phyloP scores from a whole-genome alignment of 2,888 invertebrate genomes.

The Adineta ricciae region DNA sequence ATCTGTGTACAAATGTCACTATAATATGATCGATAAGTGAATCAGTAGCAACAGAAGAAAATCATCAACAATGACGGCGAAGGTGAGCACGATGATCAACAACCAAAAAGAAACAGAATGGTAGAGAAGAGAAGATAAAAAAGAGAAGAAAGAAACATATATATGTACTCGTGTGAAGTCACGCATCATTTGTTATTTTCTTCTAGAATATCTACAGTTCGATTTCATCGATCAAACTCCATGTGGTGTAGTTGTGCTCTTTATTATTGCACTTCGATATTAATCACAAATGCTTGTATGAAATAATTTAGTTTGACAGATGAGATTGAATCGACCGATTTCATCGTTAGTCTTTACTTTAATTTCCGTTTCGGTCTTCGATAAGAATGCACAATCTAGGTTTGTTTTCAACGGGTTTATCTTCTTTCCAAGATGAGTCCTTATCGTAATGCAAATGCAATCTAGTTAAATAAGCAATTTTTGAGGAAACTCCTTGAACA shows the following conservation, averaged over 20 bases:
- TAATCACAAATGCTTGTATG: background rate
- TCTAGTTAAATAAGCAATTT: background rate
- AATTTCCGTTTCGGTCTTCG: background rate
- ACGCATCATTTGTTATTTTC: background rate
- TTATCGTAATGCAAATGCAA: background rate
- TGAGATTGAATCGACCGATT: background rate
- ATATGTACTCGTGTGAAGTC: background rate
- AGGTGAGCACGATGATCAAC: too few relatives aligned
- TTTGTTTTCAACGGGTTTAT: background rate
- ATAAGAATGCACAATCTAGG: background rate
- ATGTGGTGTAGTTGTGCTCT: background rate
- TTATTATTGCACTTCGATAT: background rate
- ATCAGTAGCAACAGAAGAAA: background rate
- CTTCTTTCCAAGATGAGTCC: background rate
- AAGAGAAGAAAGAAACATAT: background rate
- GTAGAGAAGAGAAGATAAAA: background rate
- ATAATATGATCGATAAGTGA: background rate
- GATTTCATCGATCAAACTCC: too few relatives aligned
- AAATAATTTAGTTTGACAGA: background rate
- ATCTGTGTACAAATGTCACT: background rate
- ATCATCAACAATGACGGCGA: background rate
- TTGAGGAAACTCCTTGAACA: background rate
- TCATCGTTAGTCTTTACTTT: background rate
- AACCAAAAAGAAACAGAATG: background rate
- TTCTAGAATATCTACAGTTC: background rate